Evolutionary conservation across 2,113 vertebrate genomes (phyloP).

Genomic region (Grammomys surdaster): DNA sequence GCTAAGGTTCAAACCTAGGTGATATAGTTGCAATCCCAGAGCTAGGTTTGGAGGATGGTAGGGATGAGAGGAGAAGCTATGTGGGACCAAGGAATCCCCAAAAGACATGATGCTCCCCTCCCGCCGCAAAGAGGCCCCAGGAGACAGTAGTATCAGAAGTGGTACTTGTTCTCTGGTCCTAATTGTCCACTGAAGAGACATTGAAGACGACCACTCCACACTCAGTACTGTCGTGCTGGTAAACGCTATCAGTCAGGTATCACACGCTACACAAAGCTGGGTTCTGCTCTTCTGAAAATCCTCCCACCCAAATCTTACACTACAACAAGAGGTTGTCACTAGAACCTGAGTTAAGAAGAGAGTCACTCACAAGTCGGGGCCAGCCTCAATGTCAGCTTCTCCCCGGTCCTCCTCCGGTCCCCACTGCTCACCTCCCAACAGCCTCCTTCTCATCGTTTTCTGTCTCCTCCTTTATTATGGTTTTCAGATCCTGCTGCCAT

Average conservation of each 20-base stretch:
- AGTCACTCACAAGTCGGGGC: accelerated
- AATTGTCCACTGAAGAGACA: not conserved
- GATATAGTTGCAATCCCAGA: not conserved
- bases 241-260: not conserved
- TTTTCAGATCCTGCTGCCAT: slow-evolving; percentile 26
- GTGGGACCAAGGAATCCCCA: not conserved
- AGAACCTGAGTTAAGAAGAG: not conserved
- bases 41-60: not conserved
- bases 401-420: not conserved
- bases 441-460: slow-evolving; percentile 80
- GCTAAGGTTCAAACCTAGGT: not conserved
- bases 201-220: not conserved
- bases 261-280: not conserved
- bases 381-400: accelerated
- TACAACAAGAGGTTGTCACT: not conserved
- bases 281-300: not conserved
- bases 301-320: not conserved
- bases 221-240: not conserved
- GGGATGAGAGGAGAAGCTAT: not conserved
- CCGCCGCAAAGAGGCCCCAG: not conserved
- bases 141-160: not conserved
- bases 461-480: slow-evolving; percentile 55
- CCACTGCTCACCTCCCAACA: slow-evolving; percentile 85
- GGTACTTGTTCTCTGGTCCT: not conserved
- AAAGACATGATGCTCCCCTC: not conserved